Evolutionary conservation across 35 echinoderm and acorn worm genomes (phyloP).

Genomic region (Lytechinus pictus): DNA sequence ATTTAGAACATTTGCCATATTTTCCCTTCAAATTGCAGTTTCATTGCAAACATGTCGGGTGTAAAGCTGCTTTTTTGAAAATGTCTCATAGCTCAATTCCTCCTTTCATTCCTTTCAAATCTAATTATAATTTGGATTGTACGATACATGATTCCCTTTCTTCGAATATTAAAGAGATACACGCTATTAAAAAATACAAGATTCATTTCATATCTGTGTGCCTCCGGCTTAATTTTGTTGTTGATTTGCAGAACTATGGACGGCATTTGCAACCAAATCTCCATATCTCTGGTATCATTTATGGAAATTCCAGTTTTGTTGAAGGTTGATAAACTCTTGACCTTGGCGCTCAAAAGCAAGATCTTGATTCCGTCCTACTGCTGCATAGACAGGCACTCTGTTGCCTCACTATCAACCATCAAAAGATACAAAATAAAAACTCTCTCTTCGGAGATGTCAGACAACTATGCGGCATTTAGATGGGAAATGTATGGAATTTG

Average conservation of each 20-base stretch:
- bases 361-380: background rate
- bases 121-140: conserved; percentile 14
- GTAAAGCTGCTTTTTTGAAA: background rate
- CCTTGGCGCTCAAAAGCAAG: background rate
- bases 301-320: conserved; percentile 35
- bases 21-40: background rate
- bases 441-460: background rate
- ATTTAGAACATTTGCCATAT: no score
- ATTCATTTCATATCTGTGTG: background rate
- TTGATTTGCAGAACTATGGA: conserved; percentile 13
- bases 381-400: background rate
- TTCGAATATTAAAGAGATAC: background rate
- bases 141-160: background rate
- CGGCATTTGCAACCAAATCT: conserved; percentile 36
- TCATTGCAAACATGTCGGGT: background rate
- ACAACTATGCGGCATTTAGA: background rate
- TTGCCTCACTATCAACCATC: background rate
- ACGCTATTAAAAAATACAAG: background rate
- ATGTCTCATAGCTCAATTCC: background rate
- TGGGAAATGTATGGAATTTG: background rate
- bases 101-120: background rate
- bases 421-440: background rate
- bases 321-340: conserved; percentile 32
- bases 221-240: background rate
- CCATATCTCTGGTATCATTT: conserved; percentile 31